Evolutionary conservation across 2,888 invertebrate genomes (phyloP), one percentile per base, ranked within the genome.

Genomic region (Odontocerum albicorne): DNA sequence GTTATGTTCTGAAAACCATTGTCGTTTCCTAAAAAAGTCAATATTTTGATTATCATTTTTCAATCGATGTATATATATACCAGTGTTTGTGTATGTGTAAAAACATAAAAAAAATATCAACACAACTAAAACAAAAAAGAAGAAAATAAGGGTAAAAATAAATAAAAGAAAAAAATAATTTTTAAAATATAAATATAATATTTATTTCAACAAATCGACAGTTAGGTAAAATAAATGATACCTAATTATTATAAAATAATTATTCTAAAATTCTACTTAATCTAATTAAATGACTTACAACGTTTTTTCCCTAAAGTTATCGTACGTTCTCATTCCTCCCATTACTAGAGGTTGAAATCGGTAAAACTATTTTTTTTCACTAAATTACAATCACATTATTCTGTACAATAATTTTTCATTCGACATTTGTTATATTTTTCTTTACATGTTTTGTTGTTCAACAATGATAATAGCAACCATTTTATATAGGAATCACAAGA

Each of bases 121-220:
- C n/a, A 49, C 7, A 19, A 21, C 16, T 22, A 40, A 51, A 51
- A 44, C 19, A 16, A 39, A 53, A 27, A 38, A 53, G 32, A 38
- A 38, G 12, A 45, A 31, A 38, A 27, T 32, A 27, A 72, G 74
- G 72, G 73, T 69, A 70, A 66, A 68, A 66, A 67, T 65, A 68
- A 66, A 67, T 65, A 65, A 72, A 71, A 73, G 73, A 74, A 73
- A 73, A 74, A 50, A 56, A 53, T 51, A 50, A 75, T 74, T 69
- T 74, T 73, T 75, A 74, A 76, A 77, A 77, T 77, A 77, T 77
- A 78, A 78, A 78, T 78, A 78, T 77, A 77, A 74, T 73, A 75
- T 78, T 77, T 77, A 77, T 77, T 77, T 77, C 74, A 77, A 77
- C 75, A 73, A n/a, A 76, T 57, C 53, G 75, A 77, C 53, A 55